phyloP scores from a whole-genome alignment of 2,113 vertebrate genomes.

The Ramphastos sulfuratus region DNA sequence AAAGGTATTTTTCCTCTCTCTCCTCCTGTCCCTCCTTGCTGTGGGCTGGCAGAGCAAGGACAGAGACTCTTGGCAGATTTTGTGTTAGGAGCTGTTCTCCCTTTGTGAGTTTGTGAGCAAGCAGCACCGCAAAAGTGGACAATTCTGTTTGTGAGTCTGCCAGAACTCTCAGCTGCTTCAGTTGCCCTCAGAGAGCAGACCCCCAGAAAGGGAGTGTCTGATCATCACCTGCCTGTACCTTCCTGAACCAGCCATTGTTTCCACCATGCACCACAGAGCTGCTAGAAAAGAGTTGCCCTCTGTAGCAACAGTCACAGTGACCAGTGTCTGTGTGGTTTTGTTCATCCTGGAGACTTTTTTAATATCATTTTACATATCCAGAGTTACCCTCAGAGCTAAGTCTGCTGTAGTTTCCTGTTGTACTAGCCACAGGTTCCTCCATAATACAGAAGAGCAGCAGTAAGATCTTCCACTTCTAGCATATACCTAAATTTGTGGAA shows the following conservation, averaged over 20 bases:
- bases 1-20: not conserved
- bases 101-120: not conserved
- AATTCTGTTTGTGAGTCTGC: not conserved
- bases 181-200: not conserved
- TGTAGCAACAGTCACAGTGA: slow-evolving; percentile 36
- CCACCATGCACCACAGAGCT: slow-evolving; percentile 27
- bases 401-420: not conserved
- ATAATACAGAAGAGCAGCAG: not conserved
- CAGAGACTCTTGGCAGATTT: not conserved
- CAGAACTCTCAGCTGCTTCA: not conserved
- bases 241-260: slow-evolving; percentile 1
- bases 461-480: not conserved
- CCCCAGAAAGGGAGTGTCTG: not conserved
- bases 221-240: not conserved
- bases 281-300: not conserved
- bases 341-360: slow-evolving; percentile 16
- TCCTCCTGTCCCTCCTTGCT: not conserved
- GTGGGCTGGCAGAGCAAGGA: not conserved
- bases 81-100: not conserved
- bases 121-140: not conserved
- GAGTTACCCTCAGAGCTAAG: not conserved
- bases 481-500: not conserved
- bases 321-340: slow-evolving; percentile 31
- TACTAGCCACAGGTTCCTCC: not conserved
- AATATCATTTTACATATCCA: not conserved